Evolutionary conservation across 2,113 vertebrate species (phyloP), one percentile per base, ranked within the genome.

Genomic region (Podarcis cretensis): DNA sequence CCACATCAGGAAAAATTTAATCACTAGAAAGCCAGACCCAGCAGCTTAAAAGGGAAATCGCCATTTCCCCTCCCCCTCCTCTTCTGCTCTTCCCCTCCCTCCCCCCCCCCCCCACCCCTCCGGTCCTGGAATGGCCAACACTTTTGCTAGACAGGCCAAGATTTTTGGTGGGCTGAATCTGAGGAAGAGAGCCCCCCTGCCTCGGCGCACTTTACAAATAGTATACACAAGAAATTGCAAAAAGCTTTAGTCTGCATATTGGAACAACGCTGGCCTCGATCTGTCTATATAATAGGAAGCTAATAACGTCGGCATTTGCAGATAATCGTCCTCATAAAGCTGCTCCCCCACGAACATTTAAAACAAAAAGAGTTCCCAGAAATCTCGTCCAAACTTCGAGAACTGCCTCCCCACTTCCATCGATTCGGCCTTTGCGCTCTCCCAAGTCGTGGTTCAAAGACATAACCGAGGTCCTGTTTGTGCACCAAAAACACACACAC

Each of bases 1-100:
- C 91, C 93, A 84, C 94, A 93, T 89, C 94, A 94, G 95, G 94
- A 94, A 93, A 96, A 95, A 95, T 95, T 95, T 95, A 96, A 96
- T 94, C 95, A 93, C 95, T 91, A 94, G 93, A 94, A 95, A 95
- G 59, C 94, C 95, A 94, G 94, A 94, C 91, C 92, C 89, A 75
- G 94, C 94, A 75, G 94, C 94, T 95, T 94, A 95, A 96, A 95
- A 96, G 93, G 93, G 91, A 94, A 95, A 95, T 93, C 93, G 94
- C 94, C 93, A 90, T 92, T 92, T 88, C 93, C 92, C 65, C 89
- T 92, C 85, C 75, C 5, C 59, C 32, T 63, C 57, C 57, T 59
- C 35, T 80, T 4, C 20, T 37, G 59, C 66, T 87, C 91, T 92
- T 90, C 68, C 89, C 92, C 84, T 66, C 8, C 57, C 43, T n/a